Evolutionary conservation across 2,888 invertebrate genomes (phyloP).

Genomic region (Allacma fusca): DNA sequence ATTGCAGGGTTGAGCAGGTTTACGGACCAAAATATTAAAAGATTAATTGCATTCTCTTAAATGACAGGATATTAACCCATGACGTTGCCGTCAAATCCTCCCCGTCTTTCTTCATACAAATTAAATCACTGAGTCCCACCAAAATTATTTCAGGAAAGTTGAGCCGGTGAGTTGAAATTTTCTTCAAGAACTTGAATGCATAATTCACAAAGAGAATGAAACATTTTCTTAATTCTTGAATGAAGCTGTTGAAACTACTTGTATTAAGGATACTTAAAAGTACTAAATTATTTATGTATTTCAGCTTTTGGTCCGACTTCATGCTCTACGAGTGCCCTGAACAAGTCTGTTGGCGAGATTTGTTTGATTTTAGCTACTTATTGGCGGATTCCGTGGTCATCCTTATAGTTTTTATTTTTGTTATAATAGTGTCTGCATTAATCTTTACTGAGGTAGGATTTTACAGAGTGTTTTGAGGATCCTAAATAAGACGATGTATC

Average conservation of each 20-base stretch:
- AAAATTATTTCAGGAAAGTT: not conserved
- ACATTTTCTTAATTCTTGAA: too few species aligned
- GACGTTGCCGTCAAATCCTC: slow-evolving; percentile 2
- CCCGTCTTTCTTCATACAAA: slow-evolving; percentile 25
- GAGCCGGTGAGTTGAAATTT: slow-evolving; percentile 36
- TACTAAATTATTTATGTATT: not conserved
- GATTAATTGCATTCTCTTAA: not conserved
- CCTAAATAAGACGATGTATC: not conserved
- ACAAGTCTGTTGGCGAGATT: slow-evolving; percentile 56
- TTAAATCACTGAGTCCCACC: slow-evolving; percentile 1
- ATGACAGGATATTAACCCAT: not conserved
- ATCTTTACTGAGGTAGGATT: slow-evolving; percentile 11
- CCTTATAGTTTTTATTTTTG: not conserved
- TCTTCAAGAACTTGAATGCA: too few species aligned
- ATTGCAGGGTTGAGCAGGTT: too few species aligned
- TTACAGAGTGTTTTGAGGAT: not conserved
- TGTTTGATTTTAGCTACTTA: slow-evolving; percentile 40
- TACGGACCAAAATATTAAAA: too few species aligned
- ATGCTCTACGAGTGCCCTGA: slow-evolving; percentile 52
- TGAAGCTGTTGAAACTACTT: too few species aligned
- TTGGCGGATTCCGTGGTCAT: slow-evolving; percentile 5
- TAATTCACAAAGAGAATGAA: not conserved
- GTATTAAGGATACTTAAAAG: too few species aligned
- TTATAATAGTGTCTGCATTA: not conserved
- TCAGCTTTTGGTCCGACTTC: slow-evolving; percentile 52